Conservation (phyloP, 2,888 invertebrate species). For the Cerceris rybyensis region DNA sequence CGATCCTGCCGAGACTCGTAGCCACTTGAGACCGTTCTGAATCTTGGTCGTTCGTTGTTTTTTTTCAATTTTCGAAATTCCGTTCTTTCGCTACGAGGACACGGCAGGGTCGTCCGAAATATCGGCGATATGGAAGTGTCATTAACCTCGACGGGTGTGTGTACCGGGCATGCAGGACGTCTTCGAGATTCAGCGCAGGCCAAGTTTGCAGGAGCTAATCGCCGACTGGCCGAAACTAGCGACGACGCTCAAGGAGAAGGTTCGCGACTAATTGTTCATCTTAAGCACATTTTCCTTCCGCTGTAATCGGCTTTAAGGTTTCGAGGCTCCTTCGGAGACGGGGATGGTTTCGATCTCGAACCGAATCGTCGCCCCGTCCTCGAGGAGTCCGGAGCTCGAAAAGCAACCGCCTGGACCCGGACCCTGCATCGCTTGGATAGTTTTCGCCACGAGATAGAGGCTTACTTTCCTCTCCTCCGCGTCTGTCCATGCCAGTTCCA, state of each 20-base stretch:
- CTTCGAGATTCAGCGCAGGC: constrained; percentile 87
- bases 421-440: constrained; percentile 60
- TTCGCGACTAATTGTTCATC: constrained; percentile 82
- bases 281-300: constrained; percentile 58
- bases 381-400: constrained; percentile 46
- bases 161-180: constrained; percentile 83
- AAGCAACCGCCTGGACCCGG: constrained; percentile 44
- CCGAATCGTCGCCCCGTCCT: constrained; percentile 5
- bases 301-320: constrained; percentile 53
- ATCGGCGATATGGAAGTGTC: constrained; percentile 57
- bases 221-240: constrained; percentile 91
- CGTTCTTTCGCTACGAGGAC: background rate
- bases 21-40: too few species aligned
- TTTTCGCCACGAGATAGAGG: constrained; percentile 7
- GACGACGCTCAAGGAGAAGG: constrained; percentile 87
- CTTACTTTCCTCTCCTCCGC: constrained; percentile 3
- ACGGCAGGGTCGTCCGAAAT: constrained; percentile 32
- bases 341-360: background rate
- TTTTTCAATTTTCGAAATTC: too few species aligned
- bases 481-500: constrained; percentile 21
- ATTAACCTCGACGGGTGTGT: constrained; percentile 67
- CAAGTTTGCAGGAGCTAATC: constrained; percentile 88
- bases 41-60: too few species aligned
- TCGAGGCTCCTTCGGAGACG: constrained; percentile 17
- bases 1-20: constrained; percentile 25